A percentile compares a stretch with the other conserved stretches of the same genome.
Evolutionary conservation across 2,888 invertebrate species (phyloP).

Genomic region (Cynaeus angustus): DNA sequence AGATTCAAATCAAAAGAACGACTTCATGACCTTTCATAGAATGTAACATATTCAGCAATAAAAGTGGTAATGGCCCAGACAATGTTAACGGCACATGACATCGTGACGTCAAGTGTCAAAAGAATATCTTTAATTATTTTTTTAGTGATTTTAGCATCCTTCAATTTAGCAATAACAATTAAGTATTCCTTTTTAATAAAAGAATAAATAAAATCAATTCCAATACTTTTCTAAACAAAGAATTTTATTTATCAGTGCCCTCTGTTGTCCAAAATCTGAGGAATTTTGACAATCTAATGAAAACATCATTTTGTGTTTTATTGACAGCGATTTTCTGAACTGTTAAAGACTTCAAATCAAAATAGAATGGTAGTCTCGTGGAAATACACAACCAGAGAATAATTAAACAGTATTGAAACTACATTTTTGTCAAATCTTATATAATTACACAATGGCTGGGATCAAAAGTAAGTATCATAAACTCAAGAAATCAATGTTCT

Average conservation of each 20-base stretch:
- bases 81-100: too few species aligned
- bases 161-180: too few species aligned
- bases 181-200: not conserved
- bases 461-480: constrained; percentile 48
- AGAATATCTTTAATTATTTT: too few species aligned
- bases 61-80: too few species aligned
- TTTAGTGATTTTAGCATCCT: too few species aligned
- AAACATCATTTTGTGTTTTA: constrained; percentile 39
- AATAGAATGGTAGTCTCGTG: constrained; percentile 31
- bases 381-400: constrained; percentile 16
- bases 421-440: not conserved
- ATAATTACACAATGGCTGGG: constrained; percentile 42
- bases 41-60: too few species aligned
- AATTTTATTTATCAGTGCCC: constrained; percentile 1
- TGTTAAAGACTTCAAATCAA: constrained; percentile 27
- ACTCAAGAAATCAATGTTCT: constrained; percentile 34
- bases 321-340: constrained; percentile 24
- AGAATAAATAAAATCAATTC: not conserved
- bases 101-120: too few species aligned
- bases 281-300: constrained; percentile 30
- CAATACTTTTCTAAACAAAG: not conserved
- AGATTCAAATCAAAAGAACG: not conserved
- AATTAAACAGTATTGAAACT: not conserved
- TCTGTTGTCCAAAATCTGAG: not conserved
- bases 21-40: not conserved